Evolutionary conservation across 2,797 vertebrate species (phyloP).

Genomic region (Dicrostonyx torquatus): DNA sequence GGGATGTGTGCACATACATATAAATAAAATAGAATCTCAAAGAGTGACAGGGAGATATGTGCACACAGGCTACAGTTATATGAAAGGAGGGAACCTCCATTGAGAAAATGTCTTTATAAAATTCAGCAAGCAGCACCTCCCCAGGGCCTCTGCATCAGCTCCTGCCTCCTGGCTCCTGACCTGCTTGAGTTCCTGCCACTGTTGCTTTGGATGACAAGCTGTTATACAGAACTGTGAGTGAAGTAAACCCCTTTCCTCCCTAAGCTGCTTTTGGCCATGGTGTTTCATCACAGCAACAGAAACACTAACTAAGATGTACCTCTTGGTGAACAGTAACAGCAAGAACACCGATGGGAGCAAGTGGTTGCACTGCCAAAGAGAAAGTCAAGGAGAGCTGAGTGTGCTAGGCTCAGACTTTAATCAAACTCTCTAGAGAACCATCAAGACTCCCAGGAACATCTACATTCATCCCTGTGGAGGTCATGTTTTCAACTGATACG

Average conservation of each 20-base stretch:
- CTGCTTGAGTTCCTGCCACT: background rate
- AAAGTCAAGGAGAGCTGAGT: background rate
- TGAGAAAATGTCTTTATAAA: background rate
- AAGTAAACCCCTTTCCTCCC: background rate
- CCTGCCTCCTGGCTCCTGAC: background rate
- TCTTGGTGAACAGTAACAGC: background rate
- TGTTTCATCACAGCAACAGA: background rate
- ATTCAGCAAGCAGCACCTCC: background rate
- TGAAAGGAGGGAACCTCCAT: background rate
- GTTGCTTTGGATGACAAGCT: too few relatives aligned
- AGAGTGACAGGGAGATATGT: conserved; percentile 3
- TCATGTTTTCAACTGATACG: background rate
- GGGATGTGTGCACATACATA: background rate
- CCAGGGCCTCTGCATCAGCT: background rate
- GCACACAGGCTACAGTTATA: background rate
- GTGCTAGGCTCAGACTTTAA: background rate
- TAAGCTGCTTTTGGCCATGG: background rate
- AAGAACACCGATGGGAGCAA: background rate
- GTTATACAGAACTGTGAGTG: background rate
- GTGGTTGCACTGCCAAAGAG: background rate
- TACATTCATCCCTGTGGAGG: background rate
- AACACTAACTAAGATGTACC: too few relatives aligned
- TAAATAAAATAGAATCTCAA: background rate
- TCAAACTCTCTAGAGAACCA: background rate
- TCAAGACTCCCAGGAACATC: background rate